Conservation (phyloP, 2,113 vertebrate species). For the Pluvialis apricaria region DNA sequence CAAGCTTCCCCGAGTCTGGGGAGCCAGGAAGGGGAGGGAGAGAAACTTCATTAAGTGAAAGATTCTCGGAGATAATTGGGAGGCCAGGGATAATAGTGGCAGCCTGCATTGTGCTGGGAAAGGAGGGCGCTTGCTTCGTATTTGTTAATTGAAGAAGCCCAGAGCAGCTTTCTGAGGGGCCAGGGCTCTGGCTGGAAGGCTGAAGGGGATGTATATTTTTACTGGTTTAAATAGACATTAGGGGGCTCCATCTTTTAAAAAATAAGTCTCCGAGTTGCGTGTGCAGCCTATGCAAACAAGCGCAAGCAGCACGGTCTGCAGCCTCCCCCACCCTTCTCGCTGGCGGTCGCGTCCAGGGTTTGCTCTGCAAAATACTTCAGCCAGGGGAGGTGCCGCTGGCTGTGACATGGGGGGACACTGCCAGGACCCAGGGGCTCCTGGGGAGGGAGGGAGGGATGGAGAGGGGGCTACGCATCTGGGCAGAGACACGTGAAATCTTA, state of each 20-base stretch:
- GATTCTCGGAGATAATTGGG: conserved; percentile 60
- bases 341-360: neutral
- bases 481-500: neutral
- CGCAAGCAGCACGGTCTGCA: neutral
- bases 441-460: neutral
- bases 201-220: conserved; percentile 5
- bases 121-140: neutral
- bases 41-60: conserved; percentile 64
- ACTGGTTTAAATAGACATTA: conserved; percentile 57
- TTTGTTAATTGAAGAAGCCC: conserved; percentile 44
- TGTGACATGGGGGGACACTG: neutral
- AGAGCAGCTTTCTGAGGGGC: neutral
- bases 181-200: neutral
- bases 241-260: conserved; percentile 61
- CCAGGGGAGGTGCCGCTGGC: neutral
- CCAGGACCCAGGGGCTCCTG: neutral
- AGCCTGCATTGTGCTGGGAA: conserved; percentile 44
- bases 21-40: conserved; percentile 18
- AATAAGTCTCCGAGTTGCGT: neutral
- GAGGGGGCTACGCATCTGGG: rapidly evolving
- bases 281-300: neutral
- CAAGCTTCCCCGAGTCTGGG: conserved; percentile 27
- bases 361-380: neutral
- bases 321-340: neutral
- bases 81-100: conserved; percentile 48